Conservation (phyloP, 2,113 vertebrate genomes). For the Brevimyrus niger region DNA sequence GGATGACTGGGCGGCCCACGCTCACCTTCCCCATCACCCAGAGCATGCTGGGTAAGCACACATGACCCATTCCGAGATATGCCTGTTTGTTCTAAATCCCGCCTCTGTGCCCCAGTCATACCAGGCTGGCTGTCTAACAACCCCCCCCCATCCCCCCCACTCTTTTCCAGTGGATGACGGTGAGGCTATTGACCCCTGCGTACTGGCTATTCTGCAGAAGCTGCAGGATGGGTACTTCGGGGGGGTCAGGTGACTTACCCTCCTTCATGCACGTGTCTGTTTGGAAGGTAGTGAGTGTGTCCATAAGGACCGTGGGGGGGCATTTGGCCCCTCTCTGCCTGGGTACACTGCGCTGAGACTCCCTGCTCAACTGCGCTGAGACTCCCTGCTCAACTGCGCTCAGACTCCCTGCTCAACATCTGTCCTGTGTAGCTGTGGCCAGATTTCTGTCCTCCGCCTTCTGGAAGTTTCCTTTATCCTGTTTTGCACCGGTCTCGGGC, state of each 20-base stretch:
- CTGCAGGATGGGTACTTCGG: constrained; percentile 94
- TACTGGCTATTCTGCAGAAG: constrained; percentile 85
- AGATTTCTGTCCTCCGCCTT: neutral
- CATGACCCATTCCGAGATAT: neutral
- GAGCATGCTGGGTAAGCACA: constrained; percentile 80
- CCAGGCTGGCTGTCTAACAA: neutral
- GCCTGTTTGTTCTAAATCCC: neutral
- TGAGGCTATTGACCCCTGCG: constrained; percentile 78
- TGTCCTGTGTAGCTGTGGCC: neutral
- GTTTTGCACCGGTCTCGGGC: neutral
- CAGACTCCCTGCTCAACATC: neutral
- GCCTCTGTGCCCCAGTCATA: neutral
- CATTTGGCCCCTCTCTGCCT: neutral
- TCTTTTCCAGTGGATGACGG: constrained; percentile 75
- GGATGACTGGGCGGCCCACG: constrained; percentile 92
- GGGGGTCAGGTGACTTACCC: constrained; percentile 75
- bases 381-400: neutral
- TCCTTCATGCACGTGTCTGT: neutral
- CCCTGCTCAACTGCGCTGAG: neutral
- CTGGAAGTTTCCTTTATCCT: neutral
- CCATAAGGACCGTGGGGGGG: neutral
- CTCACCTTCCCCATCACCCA: constrained; percentile 87
- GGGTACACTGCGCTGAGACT: neutral
- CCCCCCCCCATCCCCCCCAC: neutral
- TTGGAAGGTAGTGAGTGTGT: neutral